Conservation (phyloP, 2,888 invertebrate species). For the Drosophila neoperkinsi region DNA sequence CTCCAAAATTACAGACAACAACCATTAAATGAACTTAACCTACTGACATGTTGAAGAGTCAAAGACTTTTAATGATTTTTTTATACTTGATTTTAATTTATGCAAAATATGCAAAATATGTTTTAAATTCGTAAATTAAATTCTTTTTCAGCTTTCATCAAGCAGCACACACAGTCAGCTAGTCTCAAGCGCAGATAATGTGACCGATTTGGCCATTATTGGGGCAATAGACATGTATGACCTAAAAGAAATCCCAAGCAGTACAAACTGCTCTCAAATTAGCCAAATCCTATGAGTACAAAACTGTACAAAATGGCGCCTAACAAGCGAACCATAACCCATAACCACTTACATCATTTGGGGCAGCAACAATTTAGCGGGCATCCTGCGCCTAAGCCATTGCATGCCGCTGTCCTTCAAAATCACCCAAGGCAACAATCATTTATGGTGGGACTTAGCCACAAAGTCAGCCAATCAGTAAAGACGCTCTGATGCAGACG, state of each 20-base stretch:
- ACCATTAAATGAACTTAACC: constrained; percentile 18
- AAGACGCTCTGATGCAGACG: constrained; percentile 40
- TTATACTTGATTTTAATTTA: not conserved
- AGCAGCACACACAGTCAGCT: not conserved
- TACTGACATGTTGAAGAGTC: not conserved
- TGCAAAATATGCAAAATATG: not conserved
- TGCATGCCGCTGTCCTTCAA: constrained; percentile 65
- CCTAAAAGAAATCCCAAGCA: constrained; percentile 15
- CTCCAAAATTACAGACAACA: constrained; percentile 1
- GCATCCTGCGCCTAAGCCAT: constrained; percentile 24
- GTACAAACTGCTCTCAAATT: constrained; percentile 70
- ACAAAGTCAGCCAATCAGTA: constrained; percentile 73
- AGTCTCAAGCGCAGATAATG: not conserved
- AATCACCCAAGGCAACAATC: constrained; percentile 73
- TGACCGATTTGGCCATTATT: constrained; percentile 41
- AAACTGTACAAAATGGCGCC: constrained; percentile 38
- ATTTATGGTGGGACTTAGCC: constrained; percentile 72
- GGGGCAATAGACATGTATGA: constrained; percentile 43
- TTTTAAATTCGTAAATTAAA: not conserved
- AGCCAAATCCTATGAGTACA: constrained; percentile 64
- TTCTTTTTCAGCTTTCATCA: not conserved
- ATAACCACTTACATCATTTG: constrained; percentile 49
- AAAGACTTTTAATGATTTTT: not conserved
- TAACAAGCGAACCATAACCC: constrained; percentile 51
- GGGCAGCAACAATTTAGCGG: constrained; percentile 26